Base-by-base conservation (phyloP, 2,113 vertebrate genomes). In the Junco hyemalis region DNA sequence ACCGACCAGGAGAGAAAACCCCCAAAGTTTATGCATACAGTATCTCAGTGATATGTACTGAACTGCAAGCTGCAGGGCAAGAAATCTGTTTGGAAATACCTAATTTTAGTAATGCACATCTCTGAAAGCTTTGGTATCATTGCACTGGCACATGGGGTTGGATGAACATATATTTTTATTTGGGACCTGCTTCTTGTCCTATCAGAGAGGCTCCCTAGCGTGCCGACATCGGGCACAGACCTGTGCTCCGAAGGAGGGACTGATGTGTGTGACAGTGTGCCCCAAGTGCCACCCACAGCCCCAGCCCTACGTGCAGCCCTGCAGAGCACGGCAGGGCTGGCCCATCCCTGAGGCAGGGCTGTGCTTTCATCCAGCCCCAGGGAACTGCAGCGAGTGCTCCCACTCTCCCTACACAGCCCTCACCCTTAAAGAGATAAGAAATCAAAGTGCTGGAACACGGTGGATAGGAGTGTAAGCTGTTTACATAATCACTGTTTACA, bases 401-500 rank as follows among this genome's bases (percentile, higher is more conserved):
- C 42, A 29, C 28, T 73, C 72, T 63, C 81, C 80, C 6, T 25
- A 54, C 47, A 66, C 42, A 77, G 42, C 33, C 19, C 20, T 85
- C 44, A 86, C 54, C 38, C 56, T 90, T 88, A 77, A 86, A 91
- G 85, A 83, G 89, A 88, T 91, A 84, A 85, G 63, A 65, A 86
- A 95, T 91, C 81, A n/a, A 59, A 86, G 51, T 79, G 71, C 77
- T 85, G 18, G 24, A 90, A 81, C 78, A 36, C 17, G 47, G 71
- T 69, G 72, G 87, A 87, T 17, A 59, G 76, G 47, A 88, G 42
- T 20, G 68, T 54, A 93, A 86, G 79, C 74, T 93, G 79, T 74
- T 93, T 96, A 78, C 51, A 77, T 86, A 96, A 93, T 77, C 92
- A 63, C 79, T 96, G 74, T 95, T 96, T 86, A 80, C 82, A 90